Percentiles rank a stretch among this genome's conserved stretches.
phyloP scores from a whole-genome alignment of 2,113 vertebrate genomes.

The Podocnemis expansa region DNA sequence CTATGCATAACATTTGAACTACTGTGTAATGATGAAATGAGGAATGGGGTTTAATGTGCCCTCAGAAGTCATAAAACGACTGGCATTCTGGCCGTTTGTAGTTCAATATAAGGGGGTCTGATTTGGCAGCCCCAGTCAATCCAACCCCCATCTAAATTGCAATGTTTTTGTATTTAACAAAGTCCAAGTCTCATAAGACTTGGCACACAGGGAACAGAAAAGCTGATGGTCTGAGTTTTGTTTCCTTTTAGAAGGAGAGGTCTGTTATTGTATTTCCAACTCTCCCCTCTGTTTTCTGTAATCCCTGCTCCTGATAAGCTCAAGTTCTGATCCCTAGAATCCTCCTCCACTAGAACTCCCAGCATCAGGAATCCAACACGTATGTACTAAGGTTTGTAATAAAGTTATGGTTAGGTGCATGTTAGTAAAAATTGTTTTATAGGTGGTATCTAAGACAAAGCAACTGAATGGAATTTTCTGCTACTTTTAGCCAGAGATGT shows the following conservation, averaged over 20 bases:
- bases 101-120: background rate
- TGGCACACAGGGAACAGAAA: background rate
- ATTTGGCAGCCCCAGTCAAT: constrained; percentile 23
- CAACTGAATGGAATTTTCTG: background rate
- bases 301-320: background rate
- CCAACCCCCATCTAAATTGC: background rate
- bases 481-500: rapidly evolving
- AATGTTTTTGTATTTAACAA: constrained; percentile 37
- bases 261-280: background rate
- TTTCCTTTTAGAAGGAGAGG: constrained; percentile 18
- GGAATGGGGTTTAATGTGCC: constrained; percentile 20
- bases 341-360: background rate
- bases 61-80: background rate
- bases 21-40: background rate
- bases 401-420: constrained; percentile 22
- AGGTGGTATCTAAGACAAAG: constrained; percentile 40
- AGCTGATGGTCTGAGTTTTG: background rate
- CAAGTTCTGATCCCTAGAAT: background rate
- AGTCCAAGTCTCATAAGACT: background rate
- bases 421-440: constrained; percentile 44
- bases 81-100: background rate
- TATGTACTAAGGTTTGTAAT: constrained; percentile 33
- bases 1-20: constrained; percentile 15
- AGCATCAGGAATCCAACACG: background rate
- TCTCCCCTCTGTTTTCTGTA: background rate